Evolutionary conservation across 2,888 invertebrate genomes (phyloP).

Genomic region (Noctua janthe): DNA sequence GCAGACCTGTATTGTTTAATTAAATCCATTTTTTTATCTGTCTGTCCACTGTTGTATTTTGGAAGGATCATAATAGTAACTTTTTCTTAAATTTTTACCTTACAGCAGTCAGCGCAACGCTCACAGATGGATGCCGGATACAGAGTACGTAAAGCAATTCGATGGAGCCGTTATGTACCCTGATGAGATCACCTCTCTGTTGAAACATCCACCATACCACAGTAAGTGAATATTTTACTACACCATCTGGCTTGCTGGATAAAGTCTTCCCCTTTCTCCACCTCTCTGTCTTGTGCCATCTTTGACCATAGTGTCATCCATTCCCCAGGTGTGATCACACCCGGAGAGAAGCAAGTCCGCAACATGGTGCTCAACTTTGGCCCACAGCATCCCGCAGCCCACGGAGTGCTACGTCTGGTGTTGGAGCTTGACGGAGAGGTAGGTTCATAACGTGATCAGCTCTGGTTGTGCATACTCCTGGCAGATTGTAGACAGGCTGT

Average conservation of each 20-base stretch:
- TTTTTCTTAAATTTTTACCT: neutral
- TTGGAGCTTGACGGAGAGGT: constrained; percentile 96
- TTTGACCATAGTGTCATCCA: neutral
- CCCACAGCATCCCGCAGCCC: constrained; percentile 97
- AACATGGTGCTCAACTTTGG: constrained; percentile 96
- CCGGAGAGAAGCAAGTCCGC: constrained; percentile 94
- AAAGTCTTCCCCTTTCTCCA: neutral
- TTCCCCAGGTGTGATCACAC: constrained; percentile 87
- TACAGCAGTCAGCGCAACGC: constrained; percentile 88
- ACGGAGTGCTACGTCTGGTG: constrained; percentile 96
- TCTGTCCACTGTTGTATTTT: neutral
- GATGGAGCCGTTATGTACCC: constrained; percentile 94
- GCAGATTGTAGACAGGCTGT: neutral
- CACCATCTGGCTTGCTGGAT: neutral
- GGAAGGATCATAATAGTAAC: neutral
- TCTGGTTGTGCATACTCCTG: neutral
- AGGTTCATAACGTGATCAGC: neutral
- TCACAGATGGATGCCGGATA: constrained; percentile 95
- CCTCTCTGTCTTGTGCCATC: neutral
- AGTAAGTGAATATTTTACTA: constrained; percentile 78
- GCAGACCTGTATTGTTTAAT: no score
- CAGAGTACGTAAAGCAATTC: constrained; percentile 93
- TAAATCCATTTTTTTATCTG: neutral
- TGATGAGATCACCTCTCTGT: constrained; percentile 91
- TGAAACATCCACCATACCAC: constrained; percentile 93